Evolutionary conservation across 2,888 invertebrate genomes (phyloP), one percentile per base, ranked within the genome.

Genomic region (Oasisia sp.): DNA sequence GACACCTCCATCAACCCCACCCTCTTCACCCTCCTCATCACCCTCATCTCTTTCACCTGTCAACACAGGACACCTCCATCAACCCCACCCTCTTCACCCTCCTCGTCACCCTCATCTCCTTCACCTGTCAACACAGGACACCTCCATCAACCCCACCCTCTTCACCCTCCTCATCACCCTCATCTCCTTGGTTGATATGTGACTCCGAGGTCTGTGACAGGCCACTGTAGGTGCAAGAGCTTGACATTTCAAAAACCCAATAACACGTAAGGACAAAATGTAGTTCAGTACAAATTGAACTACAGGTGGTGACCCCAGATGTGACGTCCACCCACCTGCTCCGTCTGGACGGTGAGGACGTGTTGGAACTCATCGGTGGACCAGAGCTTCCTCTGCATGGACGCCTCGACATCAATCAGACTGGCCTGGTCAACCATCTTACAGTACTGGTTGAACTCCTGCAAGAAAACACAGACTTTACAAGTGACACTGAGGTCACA

Each of bases 341-440:
- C 95, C 32, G 95, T 94, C 92, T 95, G 95, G 19, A 95, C 94
- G 8, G 94, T 93, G 32, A 96, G 94, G 0, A 96, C 95, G 92
- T 95, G 95, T 74, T 95, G 95, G 93, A 96, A 96, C 91, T 96
- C 96, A n/a, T 96, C 96, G 89, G 96, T 95, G 11, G 95, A 94
- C 96, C 96, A 96, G 74, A 94, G 94, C 92, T 95, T 94, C 92
- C 94, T 94, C 19, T 94, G 93, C 95, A 96, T 95, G 8, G 95
- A 95, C 27, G 94, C 95, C 58, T 95, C 95, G 0, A 95, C 95
- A 93, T 96, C 94, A 92, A 96, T 93, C 44, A 93, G 93, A 38
- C 94, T 93, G 14, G 95, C 95, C 92, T 95, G 95, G 93, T 96
- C 96, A 91, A 96, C 96, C 96, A 96, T 96, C 38, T 93, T 93